Conservation (phyloP, 2,888 invertebrate genomes). For the Nebria salina region DNA sequence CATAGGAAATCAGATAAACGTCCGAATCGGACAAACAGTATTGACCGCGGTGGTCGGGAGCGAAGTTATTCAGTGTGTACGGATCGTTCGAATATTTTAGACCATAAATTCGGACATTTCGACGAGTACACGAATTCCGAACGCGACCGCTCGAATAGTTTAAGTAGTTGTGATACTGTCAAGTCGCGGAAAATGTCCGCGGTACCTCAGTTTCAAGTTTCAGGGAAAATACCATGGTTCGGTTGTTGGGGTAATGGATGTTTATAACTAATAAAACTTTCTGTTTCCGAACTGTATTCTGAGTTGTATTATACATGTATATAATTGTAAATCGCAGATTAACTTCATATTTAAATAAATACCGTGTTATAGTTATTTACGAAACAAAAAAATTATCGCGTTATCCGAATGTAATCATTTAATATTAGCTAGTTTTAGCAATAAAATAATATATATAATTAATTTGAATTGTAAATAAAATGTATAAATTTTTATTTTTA, state of each 20-base stretch:
- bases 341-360: too few relatives aligned
- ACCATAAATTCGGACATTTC: constrained; percentile 57
- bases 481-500: too few relatives aligned
- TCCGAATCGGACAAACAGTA: constrained; percentile 54
- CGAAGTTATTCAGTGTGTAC: constrained; percentile 61
- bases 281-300: not conserved
- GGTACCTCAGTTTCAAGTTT: constrained; percentile 68
- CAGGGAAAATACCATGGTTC: constrained; percentile 82
- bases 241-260: constrained; percentile 88
- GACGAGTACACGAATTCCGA: constrained; percentile 63
- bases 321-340: too few relatives aligned
- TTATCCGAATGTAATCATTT: too few relatives aligned
- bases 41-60: constrained; percentile 56
- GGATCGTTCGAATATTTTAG: constrained; percentile 58
- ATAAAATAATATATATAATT: too few relatives aligned
- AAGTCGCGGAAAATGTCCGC: constrained; percentile 73
- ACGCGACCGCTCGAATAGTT: constrained; percentile 73
- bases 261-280: constrained; percentile 61
- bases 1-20: constrained; percentile 57
- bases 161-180: constrained; percentile 71
- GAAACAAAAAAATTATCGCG: too few relatives aligned
- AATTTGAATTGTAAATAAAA: too few relatives aligned
- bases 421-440: too few relatives aligned
- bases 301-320: not conserved
- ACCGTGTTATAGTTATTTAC: too few relatives aligned